A percentile compares a stretch with the other conserved stretches of the same genome.
Conservation (phyloP, 2,888 invertebrate genomes). For the Timandra comae region DNA sequence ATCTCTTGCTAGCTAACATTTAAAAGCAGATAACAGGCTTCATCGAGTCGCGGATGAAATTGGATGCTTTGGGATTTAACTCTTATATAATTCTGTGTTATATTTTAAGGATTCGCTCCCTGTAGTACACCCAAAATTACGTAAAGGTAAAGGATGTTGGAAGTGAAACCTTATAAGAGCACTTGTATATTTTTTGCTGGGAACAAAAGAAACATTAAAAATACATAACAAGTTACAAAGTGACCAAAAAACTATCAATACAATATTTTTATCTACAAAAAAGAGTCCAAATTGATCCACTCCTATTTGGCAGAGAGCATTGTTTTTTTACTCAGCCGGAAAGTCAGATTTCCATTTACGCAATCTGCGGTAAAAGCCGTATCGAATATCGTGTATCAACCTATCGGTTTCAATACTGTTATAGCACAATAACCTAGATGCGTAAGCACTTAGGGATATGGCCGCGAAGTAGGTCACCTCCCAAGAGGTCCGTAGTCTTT, state of each 20-base stretch:
- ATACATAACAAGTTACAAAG: too few relatives aligned
- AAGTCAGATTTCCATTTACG: slow-evolving; percentile 50
- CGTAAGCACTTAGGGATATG: slow-evolving; percentile 64
- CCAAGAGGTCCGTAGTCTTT: slow-evolving; percentile 46
- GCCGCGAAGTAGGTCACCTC: slow-evolving; percentile 58
- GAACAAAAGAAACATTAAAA: too few relatives aligned
- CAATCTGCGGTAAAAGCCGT: slow-evolving; percentile 54
- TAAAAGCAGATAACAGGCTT: slow-evolving; percentile 49
- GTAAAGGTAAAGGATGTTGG: too few relatives aligned
- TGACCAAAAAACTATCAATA: background rate
- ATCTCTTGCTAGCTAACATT: slow-evolving; percentile 49
- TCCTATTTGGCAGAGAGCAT: slow-evolving; percentile 33
- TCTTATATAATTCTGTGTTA: too few relatives aligned
- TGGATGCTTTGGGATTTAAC: too few relatives aligned
- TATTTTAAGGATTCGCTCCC: too few relatives aligned
- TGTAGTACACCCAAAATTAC: too few relatives aligned
- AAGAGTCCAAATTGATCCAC: slow-evolving; percentile 20
- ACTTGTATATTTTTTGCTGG: too few relatives aligned
- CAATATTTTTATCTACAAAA: slow-evolving; percentile 10
- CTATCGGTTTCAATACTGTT: slow-evolving; percentile 48
- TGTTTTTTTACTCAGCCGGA: slow-evolving; percentile 34
- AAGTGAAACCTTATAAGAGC: too few relatives aligned
- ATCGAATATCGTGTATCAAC: slow-evolving; percentile 42
- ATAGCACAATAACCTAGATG: slow-evolving; percentile 62
- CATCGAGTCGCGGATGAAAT: slow-evolving; percentile 35